Evolutionary conservation across 1,140 invertebrate genomes (phyloP), one percentile per base, ranked within the genome.

Genomic region (Heliconius nattereri): DNA sequence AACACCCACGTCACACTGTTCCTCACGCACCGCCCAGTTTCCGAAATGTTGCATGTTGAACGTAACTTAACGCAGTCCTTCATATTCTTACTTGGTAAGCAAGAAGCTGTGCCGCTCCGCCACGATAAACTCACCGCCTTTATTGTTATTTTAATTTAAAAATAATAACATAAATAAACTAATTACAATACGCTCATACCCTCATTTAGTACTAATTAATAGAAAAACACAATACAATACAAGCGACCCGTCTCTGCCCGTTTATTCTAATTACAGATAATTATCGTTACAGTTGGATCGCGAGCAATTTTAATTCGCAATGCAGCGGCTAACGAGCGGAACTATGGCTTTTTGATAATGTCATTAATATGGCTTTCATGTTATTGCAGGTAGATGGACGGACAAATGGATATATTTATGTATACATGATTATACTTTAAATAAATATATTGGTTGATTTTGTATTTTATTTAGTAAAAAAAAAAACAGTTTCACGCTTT

Each of bases 221-320:
- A 60, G 54, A 60, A 60, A 60, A 60, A 60, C 54, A 60, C 54
- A 60, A 60, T 40, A 73, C 71, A 72, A 52, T 52, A 52, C 49
- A 80, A 80, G 52, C 74, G 52, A 78, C 66, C 70, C 78, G 52
- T 45, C 71, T 54, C 70, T 19, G 37, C 71, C 52, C 81, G 81
- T 84, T 82, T 82, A 83, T 87, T 85, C 84, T 87, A 85, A 85
- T 85, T 87, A 83, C 82, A 75, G 79, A 84, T 84, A 85, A 84
- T 85, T 87, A 85, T 83, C 84, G 84, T 84, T 82, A 80, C 85
- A 72, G 80, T 60, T 79, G 80, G 78, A 81, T 83, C 80, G 81
- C 78, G 85, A 84, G 85, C 85, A 87, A 79, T 87, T 87, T 87
- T 87, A 87, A 87, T 87, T 87, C 85, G 80, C 84, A 84, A 83